phyloP scores from a whole-genome alignment of 2,113 vertebrate genomes.

The Variabilichromis moorii region DNA sequence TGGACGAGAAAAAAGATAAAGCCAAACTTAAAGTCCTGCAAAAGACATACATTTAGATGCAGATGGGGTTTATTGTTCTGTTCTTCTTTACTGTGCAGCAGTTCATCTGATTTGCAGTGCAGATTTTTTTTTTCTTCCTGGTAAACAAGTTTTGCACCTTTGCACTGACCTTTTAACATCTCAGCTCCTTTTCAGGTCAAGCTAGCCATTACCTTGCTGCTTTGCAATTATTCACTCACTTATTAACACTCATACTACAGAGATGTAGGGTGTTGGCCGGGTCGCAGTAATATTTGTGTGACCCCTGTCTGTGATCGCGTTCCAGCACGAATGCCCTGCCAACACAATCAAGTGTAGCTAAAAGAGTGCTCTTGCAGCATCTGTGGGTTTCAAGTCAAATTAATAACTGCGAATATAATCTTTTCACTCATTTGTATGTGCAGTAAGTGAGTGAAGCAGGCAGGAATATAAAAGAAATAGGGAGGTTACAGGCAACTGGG shows the following conservation, averaged over 20 bases:
- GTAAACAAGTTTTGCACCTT: not conserved
- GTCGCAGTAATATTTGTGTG: not conserved
- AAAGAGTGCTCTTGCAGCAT: not conserved
- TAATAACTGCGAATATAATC: not conserved
- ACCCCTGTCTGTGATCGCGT: constrained; percentile 8
- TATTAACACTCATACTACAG: constrained; percentile 24
- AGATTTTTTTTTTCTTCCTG: not conserved
- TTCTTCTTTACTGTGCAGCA: not conserved
- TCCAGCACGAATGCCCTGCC: not conserved
- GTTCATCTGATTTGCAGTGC: not conserved
- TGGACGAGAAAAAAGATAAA: not conserved
- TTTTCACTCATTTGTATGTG: not conserved
- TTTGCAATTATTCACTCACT: constrained; percentile 47
- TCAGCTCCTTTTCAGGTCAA: not conserved
- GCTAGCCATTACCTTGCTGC: not conserved
- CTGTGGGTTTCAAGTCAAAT: not conserved
- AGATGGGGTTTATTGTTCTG: not conserved
- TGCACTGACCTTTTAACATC: not conserved
- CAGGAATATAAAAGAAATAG: not conserved
- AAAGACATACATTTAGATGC: not conserved
- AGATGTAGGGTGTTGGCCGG: constrained; percentile 6
- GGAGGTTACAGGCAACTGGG: not conserved
- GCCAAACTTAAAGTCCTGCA: not conserved
- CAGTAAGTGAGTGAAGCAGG: not conserved
- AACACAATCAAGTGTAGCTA: not conserved